Evolutionary conservation across 2,113 vertebrate genomes (phyloP), one percentile per base, ranked within the genome.

Genomic region (Triplophysa siluroides): DNA sequence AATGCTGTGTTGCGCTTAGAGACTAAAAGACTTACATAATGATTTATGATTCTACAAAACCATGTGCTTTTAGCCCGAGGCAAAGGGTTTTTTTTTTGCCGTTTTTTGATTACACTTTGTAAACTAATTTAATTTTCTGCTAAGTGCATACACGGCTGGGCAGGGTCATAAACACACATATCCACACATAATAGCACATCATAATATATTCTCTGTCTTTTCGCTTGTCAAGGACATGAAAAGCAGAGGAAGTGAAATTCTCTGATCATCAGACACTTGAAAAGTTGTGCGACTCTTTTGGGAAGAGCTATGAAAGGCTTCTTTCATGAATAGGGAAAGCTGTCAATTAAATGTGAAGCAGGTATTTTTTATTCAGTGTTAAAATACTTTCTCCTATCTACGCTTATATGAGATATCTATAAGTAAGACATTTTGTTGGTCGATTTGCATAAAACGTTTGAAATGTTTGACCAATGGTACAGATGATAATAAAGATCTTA

Each of bases 11-110:
- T n/a, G 14, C 21, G 45, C 16, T 2, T 41, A 47, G 72, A 63
- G 58, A 74, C 71, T 58, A 74, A 74, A 33, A 60, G 54, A 62
- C 58, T 63, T 45, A 62, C 58, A 75, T 45, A 75, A 75, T 62
- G 58, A 75, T 75, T 75, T 75, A 75, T 47, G 72, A 47, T 58
- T 29, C 56, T 43, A 63, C 72, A 62, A 75, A 75, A 75, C 18
- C 23, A 24, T 63, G 41, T 61, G 72, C 72, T 75, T 75, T 75
- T 75, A 75, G 72, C 72, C 41, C 10, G 41, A 38, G 62, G 72
- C 58, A 14, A 58, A 13, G 18, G 26, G 9, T 45, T 54, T 9
- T 45, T 45, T 54, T 9, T 45, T 60, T 10, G 8, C 13, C 1
- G 1, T 60, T 73, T 73, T 69, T 60, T 43, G 2, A 73, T 73